Evolutionary conservation across 2,888 invertebrate genomes (phyloP).

Genomic region (Rhingia rostrata): DNA sequence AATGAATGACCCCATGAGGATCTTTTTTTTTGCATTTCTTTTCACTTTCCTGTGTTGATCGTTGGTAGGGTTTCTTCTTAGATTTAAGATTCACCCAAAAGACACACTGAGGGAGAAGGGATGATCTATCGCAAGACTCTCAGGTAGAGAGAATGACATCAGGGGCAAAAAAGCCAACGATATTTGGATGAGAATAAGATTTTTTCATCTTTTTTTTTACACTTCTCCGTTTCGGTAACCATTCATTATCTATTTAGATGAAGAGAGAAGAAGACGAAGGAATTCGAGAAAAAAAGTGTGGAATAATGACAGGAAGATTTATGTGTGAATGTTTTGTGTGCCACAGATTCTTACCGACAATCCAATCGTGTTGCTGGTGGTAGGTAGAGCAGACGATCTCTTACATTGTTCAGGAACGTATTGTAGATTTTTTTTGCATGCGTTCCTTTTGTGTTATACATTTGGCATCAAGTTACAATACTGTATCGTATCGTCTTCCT

Average conservation of each 20-base stretch:
- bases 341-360: conserved; percentile 71
- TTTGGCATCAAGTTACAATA: conserved; percentile 69
- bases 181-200: conserved; percentile 54
- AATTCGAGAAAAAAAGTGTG: conserved; percentile 31
- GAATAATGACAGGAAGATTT: conserved; percentile 72
- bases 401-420: conserved; percentile 33
- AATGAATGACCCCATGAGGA: conserved; percentile 70
- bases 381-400: conserved; percentile 63
- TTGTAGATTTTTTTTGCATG: conserved; percentile 53
- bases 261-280: neutral
- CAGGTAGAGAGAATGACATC: conserved; percentile 71
- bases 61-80: conserved; percentile 53
- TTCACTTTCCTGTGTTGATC: conserved; percentile 67
- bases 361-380: conserved; percentile 50
- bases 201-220: conserved; percentile 2
- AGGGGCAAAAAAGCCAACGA: conserved; percentile 57
- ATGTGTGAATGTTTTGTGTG: conserved; percentile 72
- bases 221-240: conserved; percentile 61
- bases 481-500: conserved; percentile 71
- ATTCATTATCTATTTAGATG: conserved; percentile 72
- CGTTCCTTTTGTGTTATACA: conserved; percentile 58
- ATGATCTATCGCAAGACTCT: conserved; percentile 65
- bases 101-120: conserved; percentile 29
- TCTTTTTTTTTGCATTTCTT: conserved; percentile 67
- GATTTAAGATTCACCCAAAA: conserved; percentile 46